A percentile compares a stretch with the other conserved stretches of the same genome.
Evolutionary conservation across 2,888 invertebrate genomes (phyloP).

Genomic region (Erannis defoliaria): DNA sequence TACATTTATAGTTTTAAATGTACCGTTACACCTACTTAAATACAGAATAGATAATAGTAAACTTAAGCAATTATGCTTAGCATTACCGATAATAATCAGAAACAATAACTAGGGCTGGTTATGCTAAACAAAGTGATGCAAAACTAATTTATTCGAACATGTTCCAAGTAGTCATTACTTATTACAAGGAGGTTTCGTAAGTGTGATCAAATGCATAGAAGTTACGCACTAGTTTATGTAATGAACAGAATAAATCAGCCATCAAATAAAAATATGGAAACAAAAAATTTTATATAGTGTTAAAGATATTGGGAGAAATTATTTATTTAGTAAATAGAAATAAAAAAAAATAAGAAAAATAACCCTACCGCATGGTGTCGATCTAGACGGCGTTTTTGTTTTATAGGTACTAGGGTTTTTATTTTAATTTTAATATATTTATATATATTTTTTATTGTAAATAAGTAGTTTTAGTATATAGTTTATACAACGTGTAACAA

Average conservation of each 20-base stretch:
- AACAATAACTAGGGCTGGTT: conserved; percentile 35
- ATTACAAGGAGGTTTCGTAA: conserved; percentile 37
- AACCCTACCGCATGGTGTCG: no score
- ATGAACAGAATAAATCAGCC: conserved; percentile 1
- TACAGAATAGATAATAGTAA: conserved; percentile 7
- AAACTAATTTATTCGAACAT: conserved; percentile 47
- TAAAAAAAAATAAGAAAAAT: no score
- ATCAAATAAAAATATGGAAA: no score
- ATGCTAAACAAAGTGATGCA: conserved; percentile 34
- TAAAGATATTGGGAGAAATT: no score
- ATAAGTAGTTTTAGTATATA: no score
- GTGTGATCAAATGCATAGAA: conserved; percentile 18
- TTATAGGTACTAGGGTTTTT: no score
- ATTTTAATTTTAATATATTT: no score
- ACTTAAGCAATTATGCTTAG: conserved; percentile 14
- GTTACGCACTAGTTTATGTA: conserved; percentile 9
- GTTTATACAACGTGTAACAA: no score
- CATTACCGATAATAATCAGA: conserved; percentile 34
- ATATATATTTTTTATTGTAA: no score
- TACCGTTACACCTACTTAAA: conserved; percentile 16
- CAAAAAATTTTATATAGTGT: no score
- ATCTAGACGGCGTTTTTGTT: no score
- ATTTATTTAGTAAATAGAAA: no score
- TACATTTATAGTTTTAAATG: conserved; percentile 3
- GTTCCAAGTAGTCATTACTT: conserved; percentile 33